These are phyloP conservation scores for Lordiphosa andalusiaca DNA, from an alignment of 2,888 invertebrate species.

Conservation along the genomic window DNA sequence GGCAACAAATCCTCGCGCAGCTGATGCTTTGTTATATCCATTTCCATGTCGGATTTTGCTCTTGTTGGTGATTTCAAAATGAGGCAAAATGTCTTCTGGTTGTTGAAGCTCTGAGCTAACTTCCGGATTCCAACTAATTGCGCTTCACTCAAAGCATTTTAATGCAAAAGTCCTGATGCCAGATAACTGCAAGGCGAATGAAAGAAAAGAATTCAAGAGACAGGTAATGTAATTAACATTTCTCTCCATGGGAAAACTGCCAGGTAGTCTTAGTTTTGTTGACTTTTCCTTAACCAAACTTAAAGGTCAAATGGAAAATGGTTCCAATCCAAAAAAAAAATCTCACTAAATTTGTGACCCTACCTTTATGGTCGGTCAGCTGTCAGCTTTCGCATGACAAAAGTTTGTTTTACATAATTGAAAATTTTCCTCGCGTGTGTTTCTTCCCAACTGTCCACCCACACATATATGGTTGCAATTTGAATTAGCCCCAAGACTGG, in stretches of 20 bases:
- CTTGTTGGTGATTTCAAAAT: slow-evolving; percentile 14
- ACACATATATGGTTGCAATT: neutral
- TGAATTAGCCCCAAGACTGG: neutral
- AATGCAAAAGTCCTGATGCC: slow-evolving; percentile 9
- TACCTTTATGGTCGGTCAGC: slow-evolving; percentile 33
- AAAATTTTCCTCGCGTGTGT: slow-evolving; percentile 18
- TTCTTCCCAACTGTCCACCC: neutral
- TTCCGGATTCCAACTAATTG: slow-evolving; percentile 21
- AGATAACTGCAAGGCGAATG: slow-evolving; percentile 31
- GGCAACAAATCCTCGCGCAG: slow-evolving; percentile 52
- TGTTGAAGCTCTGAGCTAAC: slow-evolving; percentile 15
- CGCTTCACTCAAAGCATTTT: slow-evolving; percentile 45
- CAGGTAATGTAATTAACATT: slow-evolving; percentile 1
- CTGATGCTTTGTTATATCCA: slow-evolving; percentile 44
- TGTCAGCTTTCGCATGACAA: slow-evolving; percentile 33
- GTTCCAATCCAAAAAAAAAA: no score
- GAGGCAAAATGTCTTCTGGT: slow-evolving; percentile 4
- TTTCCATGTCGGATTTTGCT: slow-evolving; percentile 35
- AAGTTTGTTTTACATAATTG: slow-evolving; percentile 49
- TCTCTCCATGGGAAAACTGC: neutral
- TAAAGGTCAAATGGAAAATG: no score
- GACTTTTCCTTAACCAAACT: neutral
- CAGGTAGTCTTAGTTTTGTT: neutral
- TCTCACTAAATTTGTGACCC: neutral
- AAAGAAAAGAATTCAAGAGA: neutral